Base-by-base conservation (phyloP, 2,888 invertebrate species). In the Brachyptera risi region DNA sequence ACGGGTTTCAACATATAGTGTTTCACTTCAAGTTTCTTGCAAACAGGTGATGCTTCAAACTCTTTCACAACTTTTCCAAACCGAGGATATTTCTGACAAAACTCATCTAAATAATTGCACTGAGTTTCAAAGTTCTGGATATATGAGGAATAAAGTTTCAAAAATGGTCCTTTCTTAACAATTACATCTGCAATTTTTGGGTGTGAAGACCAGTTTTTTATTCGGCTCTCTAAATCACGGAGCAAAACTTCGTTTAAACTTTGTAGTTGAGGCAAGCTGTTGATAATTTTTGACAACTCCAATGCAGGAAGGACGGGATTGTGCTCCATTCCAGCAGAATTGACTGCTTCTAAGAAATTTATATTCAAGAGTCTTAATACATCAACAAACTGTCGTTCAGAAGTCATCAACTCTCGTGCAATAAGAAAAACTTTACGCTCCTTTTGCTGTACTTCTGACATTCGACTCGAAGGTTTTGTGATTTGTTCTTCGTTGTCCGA, bases 1-100 rank as follows among this genome's bases (percentile, higher is more conserved):
- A 86, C 81, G 0, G 85, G 85, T 72, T 84, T 85, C 62, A 85
- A 73, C 83, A 86, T 83, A 68, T 82, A 84, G 74, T 84, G 84
- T 54, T 80, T 79, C 51, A 86, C 66, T 1, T 80, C 77, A 47
- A 86, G 72, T 68, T 80, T 80, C 57, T 73, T 71, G 49, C 65
- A 65, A 7, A 61, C 26, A 23, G 63, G 62, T n/a, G 63, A 59
- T 54, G 65, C 67, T 67, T 83, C 81, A 73, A 81, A 82, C 40
- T 78, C 75, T 64, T 73, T 75, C 7, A 80, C 70, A 26, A 74
- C 74, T 62, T 73, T 71, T 24, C 73, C 74, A 73, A 83, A 82
- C 54, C 70, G 69, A 19, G 77, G 74, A 68, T 79, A 75, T 65
- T 75, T 78, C 63, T 74, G 74, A 64, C 76, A 73, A 37, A 76